Conservation (phyloP, 2,113 vertebrate genomes). For the Seriola dumerili region DNA sequence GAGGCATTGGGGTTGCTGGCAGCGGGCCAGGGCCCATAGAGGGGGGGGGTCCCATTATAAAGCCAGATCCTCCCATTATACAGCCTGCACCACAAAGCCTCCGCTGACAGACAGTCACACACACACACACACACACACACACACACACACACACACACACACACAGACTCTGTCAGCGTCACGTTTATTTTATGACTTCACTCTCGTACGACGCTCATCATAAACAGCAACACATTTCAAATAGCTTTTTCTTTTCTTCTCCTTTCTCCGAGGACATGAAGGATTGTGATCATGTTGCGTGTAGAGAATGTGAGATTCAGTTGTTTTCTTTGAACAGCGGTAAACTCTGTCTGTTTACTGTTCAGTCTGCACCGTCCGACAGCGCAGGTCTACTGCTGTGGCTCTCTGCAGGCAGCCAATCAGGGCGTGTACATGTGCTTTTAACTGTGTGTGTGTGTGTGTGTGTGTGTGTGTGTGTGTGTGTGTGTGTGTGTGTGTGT, state of each 20-base stretch:
- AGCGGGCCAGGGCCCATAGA: constrained; percentile 65
- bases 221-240: constrained; percentile 39
- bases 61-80: constrained; percentile 67
- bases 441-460: constrained; percentile 34
- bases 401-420: constrained; percentile 37
- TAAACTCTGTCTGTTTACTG: constrained; percentile 75
- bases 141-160: constrained; percentile 31
- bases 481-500: constrained; percentile 37
- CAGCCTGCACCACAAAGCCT: constrained; percentile 56
- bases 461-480: constrained; percentile 33
- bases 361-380: constrained; percentile 76
- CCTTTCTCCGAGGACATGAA: constrained; percentile 4
- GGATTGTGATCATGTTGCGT: neutral
- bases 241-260: neutral
- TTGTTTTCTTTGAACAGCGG: constrained; percentile 18
- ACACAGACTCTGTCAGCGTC: constrained; percentile 25
- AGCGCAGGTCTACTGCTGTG: constrained; percentile 49
- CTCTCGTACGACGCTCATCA: constrained; percentile 20
- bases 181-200: neutral
- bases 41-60: constrained; percentile 65
- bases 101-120: constrained; percentile 51
- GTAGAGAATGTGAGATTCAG: constrained; percentile 24
- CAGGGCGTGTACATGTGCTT: constrained; percentile 39
- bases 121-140: constrained; percentile 22
- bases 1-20: constrained; percentile 72